Conservation (phyloP, 1,140 invertebrate species). For the Drosophila kanapiae region DNA sequence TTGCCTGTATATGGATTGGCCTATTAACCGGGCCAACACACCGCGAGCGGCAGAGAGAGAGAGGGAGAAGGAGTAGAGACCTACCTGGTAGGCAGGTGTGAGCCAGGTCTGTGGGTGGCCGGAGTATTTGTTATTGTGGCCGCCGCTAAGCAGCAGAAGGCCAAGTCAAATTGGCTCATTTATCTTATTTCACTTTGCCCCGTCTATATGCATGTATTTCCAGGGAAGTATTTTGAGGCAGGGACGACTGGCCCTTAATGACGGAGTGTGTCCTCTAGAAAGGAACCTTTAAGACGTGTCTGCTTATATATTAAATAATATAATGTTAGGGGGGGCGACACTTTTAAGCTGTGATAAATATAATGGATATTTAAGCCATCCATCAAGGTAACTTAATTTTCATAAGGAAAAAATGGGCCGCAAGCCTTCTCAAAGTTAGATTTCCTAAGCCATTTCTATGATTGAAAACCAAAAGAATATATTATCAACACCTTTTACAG, state of each 20-base stretch:
- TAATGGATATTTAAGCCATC: too few relatives aligned
- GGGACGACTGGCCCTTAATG: not conserved
- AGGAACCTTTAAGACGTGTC: slow-evolving; percentile 1
- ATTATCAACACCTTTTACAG: too few relatives aligned
- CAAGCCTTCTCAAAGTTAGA: not conserved
- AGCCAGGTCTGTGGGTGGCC: slow-evolving; percentile 8
- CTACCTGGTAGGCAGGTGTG: slow-evolving; percentile 7
- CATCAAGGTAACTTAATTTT: not conserved
- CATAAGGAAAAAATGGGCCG: not conserved
- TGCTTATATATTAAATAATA: slow-evolving; percentile 1
- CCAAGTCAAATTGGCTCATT: slow-evolving; percentile 76
- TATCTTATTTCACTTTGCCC: slow-evolving; percentile 73
- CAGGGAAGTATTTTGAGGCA: slow-evolving; percentile 18
- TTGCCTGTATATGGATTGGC: slow-evolving; percentile 45
- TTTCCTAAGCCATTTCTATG: not conserved
- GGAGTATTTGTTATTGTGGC: slow-evolving; percentile 34
- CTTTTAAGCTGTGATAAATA: not conserved
- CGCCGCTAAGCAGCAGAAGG: slow-evolving; percentile 45
- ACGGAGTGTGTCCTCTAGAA: not conserved
- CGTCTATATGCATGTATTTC: slow-evolving; percentile 4
- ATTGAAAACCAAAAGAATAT: not conserved
- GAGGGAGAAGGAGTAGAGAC: not conserved
- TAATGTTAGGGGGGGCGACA: not conserved
- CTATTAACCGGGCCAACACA: slow-evolving; percentile 24
- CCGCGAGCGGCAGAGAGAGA: not conserved